Evolutionary conservation across 2,888 invertebrate genomes (phyloP).

Genomic region (Cotesia congregata): DNA sequence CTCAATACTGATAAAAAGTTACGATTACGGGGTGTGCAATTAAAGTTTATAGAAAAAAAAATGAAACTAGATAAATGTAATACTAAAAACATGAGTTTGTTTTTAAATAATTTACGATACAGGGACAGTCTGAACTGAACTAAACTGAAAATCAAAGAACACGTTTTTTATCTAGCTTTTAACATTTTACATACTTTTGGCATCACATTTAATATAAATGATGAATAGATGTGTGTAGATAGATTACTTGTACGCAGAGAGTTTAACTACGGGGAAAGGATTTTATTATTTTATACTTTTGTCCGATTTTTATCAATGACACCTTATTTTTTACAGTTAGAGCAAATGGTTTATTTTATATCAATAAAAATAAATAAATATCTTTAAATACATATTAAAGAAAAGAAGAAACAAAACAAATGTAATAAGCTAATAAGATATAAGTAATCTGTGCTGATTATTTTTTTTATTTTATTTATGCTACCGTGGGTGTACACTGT

Average conservation of each 20-base stretch:
- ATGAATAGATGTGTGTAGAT: constrained; percentile 53
- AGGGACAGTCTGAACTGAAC: constrained; percentile 54
- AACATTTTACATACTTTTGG: constrained; percentile 47
- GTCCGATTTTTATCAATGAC: neutral
- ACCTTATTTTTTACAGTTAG: neutral
- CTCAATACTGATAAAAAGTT: neutral
- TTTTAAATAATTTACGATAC: constrained; percentile 43
- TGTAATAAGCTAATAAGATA: no score
- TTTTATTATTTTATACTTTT: constrained; percentile 25
- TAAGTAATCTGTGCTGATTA: constrained; percentile 21
- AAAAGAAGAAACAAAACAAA: constrained; percentile 11
- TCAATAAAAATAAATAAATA: neutral
- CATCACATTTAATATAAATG: constrained; percentile 51
- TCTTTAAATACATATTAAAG: neutral
- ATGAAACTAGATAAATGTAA: constrained; percentile 32
- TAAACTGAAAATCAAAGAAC: constrained; percentile 54
- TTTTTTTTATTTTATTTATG: constrained; percentile 27
- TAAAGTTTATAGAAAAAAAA: constrained; percentile 12
- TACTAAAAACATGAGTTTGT: constrained; percentile 29
- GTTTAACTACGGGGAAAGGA: constrained; percentile 28
- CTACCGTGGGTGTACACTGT: constrained; percentile 39
- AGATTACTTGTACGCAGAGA: constrained; percentile 38
- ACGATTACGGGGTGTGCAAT: neutral
- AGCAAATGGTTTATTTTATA: neutral
- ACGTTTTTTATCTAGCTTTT: constrained; percentile 31